phyloP scores from a whole-genome alignment of 1,140 invertebrate genomes.

The Hetaerina americana region DNA sequence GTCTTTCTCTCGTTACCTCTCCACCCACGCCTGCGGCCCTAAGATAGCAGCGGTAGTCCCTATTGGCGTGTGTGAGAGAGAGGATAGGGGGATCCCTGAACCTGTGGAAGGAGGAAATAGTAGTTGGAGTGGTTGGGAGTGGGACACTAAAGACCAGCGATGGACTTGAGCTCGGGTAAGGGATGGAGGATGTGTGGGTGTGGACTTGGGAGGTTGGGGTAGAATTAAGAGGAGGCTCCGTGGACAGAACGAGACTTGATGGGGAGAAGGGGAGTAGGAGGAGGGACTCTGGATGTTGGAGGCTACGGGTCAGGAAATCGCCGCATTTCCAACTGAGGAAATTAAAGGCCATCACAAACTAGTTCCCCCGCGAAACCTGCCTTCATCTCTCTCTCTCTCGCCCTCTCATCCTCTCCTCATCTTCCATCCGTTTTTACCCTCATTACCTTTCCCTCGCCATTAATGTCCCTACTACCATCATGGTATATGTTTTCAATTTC shows the following conservation, averaged over 20 bases:
- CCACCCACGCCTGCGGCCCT: background rate
- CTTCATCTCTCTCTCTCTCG: background rate
- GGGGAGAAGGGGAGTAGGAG: too few relatives aligned
- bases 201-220: too few relatives aligned
- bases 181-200: too few relatives aligned
- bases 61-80: background rate
- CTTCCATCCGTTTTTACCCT: background rate
- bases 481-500: too few relatives aligned
- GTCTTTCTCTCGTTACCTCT: background rate
- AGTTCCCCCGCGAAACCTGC: background rate
- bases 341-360: background rate
- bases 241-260: background rate
- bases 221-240: background rate
- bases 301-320: background rate
- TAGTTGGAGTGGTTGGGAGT: too few relatives aligned
- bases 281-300: too few relatives aligned
- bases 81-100: background rate
- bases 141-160: too few relatives aligned
- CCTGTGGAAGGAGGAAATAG: too few relatives aligned
- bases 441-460: background rate
- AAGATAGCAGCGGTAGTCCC: background rate
- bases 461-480: background rate
- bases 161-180: too few relatives aligned
- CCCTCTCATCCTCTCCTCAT: background rate
- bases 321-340: background rate